phyloP scores from a whole-genome alignment of 2,888 invertebrate genomes.

The Proisotoma minuta region DNA sequence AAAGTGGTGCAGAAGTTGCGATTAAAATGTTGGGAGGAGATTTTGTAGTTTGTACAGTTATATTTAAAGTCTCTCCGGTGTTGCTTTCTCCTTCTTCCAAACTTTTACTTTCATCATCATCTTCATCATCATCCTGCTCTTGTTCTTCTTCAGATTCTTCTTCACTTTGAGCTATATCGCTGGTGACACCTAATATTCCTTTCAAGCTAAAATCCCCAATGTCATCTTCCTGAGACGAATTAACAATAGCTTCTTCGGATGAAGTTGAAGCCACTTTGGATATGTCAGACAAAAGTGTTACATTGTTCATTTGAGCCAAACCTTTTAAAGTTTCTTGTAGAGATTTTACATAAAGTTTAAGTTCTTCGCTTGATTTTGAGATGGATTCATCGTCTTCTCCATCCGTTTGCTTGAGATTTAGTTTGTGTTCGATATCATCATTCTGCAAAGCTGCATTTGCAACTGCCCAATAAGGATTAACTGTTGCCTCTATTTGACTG shows the following conservation, averaged over 20 bases:
- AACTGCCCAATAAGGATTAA: constrained; percentile 1
- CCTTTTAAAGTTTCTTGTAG: constrained; percentile 28
- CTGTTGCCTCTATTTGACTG: neutral
- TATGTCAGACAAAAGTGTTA: constrained; percentile 16
- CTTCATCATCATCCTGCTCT: neutral
- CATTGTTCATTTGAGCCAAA: constrained; percentile 30
- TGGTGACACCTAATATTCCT: neutral
- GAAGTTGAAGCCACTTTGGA: constrained; percentile 8
- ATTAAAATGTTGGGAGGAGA: neutral
- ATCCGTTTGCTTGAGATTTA: constrained; percentile 1
- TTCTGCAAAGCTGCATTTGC: neutral
- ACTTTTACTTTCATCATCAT: neutral
- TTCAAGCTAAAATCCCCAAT: neutral
- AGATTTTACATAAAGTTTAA: constrained; percentile 20
- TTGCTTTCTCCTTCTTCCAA: constrained; percentile 11
- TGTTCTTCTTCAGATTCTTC: constrained; percentile 1
- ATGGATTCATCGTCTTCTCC: neutral
- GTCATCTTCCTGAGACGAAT: constrained; percentile 8
- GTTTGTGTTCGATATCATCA: neutral
- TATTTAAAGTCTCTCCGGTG: neutral
- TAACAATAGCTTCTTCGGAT: constrained; percentile 5
- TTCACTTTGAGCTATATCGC: neutral
- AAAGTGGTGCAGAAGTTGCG: neutral
- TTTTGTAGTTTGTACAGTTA: neutral
- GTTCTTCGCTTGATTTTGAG: constrained; percentile 2